phyloP scores from a whole-genome alignment of 2,113 vertebrate species.

The Lanius collurio region DNA sequence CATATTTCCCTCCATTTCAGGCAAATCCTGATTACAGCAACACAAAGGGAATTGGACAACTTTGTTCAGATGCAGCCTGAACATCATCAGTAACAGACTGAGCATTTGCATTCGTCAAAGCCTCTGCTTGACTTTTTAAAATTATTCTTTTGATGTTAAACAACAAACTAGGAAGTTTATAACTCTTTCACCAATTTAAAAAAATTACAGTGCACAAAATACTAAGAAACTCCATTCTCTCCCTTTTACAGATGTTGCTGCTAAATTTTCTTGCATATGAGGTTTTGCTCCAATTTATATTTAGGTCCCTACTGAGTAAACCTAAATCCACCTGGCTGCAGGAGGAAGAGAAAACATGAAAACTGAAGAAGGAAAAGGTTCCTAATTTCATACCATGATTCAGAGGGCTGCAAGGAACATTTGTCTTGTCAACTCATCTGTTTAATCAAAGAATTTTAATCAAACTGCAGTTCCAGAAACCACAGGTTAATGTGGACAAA shows the following conservation, averaged over 20 bases:
- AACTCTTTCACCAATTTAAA: neutral
- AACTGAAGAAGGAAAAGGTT: neutral
- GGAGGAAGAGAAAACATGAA: neutral
- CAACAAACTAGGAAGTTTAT: neutral
- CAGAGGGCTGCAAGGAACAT: neutral
- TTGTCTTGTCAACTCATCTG: neutral
- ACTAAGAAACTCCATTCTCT: neutral
- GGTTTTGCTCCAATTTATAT: neutral
- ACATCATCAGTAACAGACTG: neutral
- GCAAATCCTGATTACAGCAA: neutral
- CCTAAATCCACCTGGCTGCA: neutral
- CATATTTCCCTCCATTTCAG: neutral
- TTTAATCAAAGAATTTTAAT: conserved; percentile 42
- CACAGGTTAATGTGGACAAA: neutral
- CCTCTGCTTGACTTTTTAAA: neutral
- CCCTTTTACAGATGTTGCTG: neutral
- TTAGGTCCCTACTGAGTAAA: neutral
- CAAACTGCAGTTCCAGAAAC: conserved; percentile 18
- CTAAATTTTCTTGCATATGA: rapidly evolving
- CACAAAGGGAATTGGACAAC: neutral
- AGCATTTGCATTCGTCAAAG: neutral
- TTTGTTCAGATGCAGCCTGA: neutral
- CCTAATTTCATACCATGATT: neutral
- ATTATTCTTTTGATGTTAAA: neutral
- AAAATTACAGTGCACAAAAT: neutral